Evolutionary conservation across 2,888 invertebrate genomes (phyloP), one percentile per base, ranked within the genome.

Genomic region (Cylindroiulus punctatus): DNA sequence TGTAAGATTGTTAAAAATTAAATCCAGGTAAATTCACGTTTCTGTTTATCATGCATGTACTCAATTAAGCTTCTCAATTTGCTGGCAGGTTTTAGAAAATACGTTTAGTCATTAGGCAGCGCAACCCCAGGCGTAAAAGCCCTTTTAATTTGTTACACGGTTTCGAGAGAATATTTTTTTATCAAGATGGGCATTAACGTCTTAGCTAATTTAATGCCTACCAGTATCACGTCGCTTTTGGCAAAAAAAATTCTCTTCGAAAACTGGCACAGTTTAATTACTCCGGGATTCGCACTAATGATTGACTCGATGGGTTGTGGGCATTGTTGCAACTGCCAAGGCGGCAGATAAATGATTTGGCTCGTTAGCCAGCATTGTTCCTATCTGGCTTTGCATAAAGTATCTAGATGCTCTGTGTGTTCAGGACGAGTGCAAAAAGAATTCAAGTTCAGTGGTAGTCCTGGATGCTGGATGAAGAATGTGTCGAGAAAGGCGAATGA

Each of bases 161-260:
- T 30, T 76, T 76, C 12, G 1, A 26, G 14, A 30, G 30, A 76
- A 30, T 76, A 12, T 30, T 76, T 40, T 76, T 76, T 65, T 26
- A 65, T 12, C 14, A 3, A 30, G 76, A 30, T 30, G 3, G 10
- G 26, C 30, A 76, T 76, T 76, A 30, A 17, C 30, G 17, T 76
- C 76, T 76, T 14, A 30, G 30, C 30, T 76, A 76, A 76, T 76
- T 76, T 76, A 76, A 76, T 76, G 76, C 76, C 76, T 30, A 12
- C 12, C 30, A 30, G 76, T 30, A 30, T 30, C 76, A 76, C 17
- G 76, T 30, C 30, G 30, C 30, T 76, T 76, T 76, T 30, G 14
- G 17, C 30, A 76, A 14, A 30, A 65, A 65, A 76, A 76, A 30
- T 30, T 76, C 30, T 26, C 30, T 76, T 30, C 17, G 12, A 26